Percentiles rank a stretch among this genome's conserved stretches.
These are phyloP conservation scores for Neoscelio sp. DNA, from an alignment of 2,888 invertebrate genomes.

Conservation along the genomic window DNA sequence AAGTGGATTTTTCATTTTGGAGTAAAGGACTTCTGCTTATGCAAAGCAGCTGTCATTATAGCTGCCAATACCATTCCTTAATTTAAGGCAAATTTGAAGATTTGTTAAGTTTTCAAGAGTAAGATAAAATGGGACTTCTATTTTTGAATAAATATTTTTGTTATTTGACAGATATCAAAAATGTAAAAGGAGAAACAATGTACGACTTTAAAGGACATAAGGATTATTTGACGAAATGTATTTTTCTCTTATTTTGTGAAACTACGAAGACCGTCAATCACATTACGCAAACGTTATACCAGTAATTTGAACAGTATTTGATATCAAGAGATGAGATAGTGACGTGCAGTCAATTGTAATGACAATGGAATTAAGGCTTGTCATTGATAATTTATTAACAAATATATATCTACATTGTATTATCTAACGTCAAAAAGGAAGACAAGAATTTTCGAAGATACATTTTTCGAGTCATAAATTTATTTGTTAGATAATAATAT, in stretches of 20 bases:
- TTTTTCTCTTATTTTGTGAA: slow-evolving; percentile 24
- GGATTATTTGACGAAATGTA: not conserved
- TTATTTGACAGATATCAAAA: too few relatives aligned
- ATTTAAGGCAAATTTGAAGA: too few relatives aligned
- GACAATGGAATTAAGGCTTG: slow-evolving; percentile 51
- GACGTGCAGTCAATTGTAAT: slow-evolving; percentile 41
- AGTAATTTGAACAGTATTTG: slow-evolving; percentile 45
- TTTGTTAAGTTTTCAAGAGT: too few relatives aligned
- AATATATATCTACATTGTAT: slow-evolving; percentile 19
- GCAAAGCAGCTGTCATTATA: too few relatives aligned
- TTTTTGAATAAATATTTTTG: not conserved
- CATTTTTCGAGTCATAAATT: too few relatives aligned
- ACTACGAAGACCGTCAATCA: slow-evolving; percentile 27
- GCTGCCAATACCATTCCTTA: too few relatives aligned
- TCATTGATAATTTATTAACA: slow-evolving; percentile 39
- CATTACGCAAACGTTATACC: slow-evolving; percentile 46
- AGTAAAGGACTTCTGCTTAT: too few relatives aligned
- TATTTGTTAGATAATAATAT: too few relatives aligned
- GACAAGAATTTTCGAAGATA: too few relatives aligned
- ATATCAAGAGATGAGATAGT: slow-evolving; percentile 38
- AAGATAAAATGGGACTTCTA: slow-evolving; percentile 1
- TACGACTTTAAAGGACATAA: not conserved
- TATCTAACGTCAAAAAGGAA: too few relatives aligned
- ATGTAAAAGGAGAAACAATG: too few relatives aligned
- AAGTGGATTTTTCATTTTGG: too few relatives aligned